phyloP scores from a whole-genome alignment of 1,140 invertebrate species.

The Psilanteris sp. region DNA sequence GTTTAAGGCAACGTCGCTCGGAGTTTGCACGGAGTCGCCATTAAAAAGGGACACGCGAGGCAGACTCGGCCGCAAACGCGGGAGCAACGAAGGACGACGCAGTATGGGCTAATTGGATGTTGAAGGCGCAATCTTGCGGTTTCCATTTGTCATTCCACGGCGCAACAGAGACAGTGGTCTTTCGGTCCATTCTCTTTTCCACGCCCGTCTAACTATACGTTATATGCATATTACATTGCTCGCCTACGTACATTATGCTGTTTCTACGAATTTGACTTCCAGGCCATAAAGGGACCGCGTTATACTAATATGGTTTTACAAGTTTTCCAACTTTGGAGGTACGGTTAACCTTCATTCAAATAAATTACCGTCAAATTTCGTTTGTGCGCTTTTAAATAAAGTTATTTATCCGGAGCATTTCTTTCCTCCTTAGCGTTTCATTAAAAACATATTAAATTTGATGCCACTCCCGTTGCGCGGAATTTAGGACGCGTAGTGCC shows the following conservation, averaged over 20 bases:
- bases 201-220: conserved; percentile 45
- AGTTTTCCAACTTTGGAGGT: conserved; percentile 20
- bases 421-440: background rate
- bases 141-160: conserved; percentile 77
- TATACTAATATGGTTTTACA: conserved; percentile 34
- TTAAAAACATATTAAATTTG: no score
- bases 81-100: conserved; percentile 44
- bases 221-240: conserved; percentile 50
- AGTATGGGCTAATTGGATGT: conserved; percentile 76
- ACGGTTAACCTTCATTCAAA: conserved; percentile 37
- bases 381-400: background rate
- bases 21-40: conserved; percentile 53
- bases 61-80: conserved; percentile 18
- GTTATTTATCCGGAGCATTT: background rate
- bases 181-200: conserved; percentile 51
- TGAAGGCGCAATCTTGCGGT: conserved; percentile 75
- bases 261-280: conserved; percentile 41
- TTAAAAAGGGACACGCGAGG: conserved; percentile 45
- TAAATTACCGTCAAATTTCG: conserved; percentile 23
- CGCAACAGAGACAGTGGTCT: conserved; percentile 40
- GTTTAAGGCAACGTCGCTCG: conserved; percentile 64
- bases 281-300: conserved; percentile 17
- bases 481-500: no score
- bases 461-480: no score
- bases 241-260: conserved; percentile 18